These are phyloP conservation scores for Pristionchus japonicus DNA, from an alignment of 2,888 invertebrate species.

Conservation along the genomic window DNA sequence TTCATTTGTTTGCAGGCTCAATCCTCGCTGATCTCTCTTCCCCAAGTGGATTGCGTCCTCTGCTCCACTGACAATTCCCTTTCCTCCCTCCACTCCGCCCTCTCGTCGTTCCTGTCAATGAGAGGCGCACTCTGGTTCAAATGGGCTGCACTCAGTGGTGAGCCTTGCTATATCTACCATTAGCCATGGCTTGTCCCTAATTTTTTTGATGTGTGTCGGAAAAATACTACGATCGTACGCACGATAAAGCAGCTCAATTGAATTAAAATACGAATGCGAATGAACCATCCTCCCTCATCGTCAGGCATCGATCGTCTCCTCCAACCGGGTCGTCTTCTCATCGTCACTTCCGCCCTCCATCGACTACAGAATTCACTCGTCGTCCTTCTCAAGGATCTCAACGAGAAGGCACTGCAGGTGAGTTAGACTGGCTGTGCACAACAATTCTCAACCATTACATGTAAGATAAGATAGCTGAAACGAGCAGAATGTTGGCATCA, in stretches of 20 bases:
- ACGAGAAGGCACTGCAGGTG: background rate
- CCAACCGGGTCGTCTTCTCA: conserved; percentile 63
- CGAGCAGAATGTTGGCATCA: too few relatives aligned
- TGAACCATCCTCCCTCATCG: background rate
- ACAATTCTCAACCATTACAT: too few relatives aligned
- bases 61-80: background rate
- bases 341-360: conserved; percentile 56
- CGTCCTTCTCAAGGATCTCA: conserved; percentile 52
- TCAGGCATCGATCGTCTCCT: conserved; percentile 56
- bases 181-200: background rate
- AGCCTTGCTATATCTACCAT: background rate
- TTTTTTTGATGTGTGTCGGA: background rate
- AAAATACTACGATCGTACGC: background rate
- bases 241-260: too few relatives aligned
- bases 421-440: background rate
- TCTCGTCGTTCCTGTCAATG: background rate
- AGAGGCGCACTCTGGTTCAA: conserved; percentile 4
- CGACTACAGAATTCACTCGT: conserved; percentile 53
- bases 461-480: too few relatives aligned
- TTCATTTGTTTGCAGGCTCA: background rate
- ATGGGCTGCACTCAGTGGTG: background rate
- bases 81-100: background rate
- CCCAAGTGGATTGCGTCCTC: conserved; percentile 16
- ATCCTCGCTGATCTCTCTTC: background rate
- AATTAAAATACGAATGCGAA: background rate